Conservation (phyloP, 2,113 vertebrate species). For the Atrichornis clamosus region DNA sequence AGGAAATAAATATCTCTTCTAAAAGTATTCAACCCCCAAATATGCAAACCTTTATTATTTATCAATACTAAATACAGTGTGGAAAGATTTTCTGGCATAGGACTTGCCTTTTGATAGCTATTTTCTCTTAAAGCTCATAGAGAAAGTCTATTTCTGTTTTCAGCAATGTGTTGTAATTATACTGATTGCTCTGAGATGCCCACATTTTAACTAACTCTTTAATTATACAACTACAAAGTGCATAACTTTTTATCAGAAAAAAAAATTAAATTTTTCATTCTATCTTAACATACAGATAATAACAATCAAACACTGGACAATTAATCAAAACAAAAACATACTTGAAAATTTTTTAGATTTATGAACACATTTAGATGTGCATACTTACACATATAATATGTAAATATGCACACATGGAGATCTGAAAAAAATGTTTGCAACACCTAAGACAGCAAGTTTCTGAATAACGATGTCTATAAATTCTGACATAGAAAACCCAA, state of each 20-base stretch:
- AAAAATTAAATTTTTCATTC: background rate
- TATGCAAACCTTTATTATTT: background rate
- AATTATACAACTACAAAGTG: background rate
- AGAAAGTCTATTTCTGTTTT: conserved; percentile 15
- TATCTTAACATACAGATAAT: background rate
- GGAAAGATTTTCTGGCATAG: background rate
- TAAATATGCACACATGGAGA: background rate
- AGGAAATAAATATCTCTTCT: background rate
- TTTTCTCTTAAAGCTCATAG: background rate
- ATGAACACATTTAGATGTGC: background rate
- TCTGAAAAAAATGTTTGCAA: background rate
- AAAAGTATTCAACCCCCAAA: background rate
- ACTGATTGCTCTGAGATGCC: background rate
- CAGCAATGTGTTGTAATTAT: background rate
- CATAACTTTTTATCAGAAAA: background rate
- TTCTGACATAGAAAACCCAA: background rate
- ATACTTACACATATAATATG: background rate
- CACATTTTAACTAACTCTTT: conserved; percentile 2
- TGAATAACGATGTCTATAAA: background rate
- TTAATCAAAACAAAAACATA: background rate
- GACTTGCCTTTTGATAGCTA: background rate
- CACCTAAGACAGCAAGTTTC: background rate
- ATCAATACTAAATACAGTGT: background rate
- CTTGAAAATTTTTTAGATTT: background rate
- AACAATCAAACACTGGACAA: background rate